Evolutionary conservation across 2,888 invertebrate genomes (phyloP).

Genomic region (Keiferia lycopersicella): DNA sequence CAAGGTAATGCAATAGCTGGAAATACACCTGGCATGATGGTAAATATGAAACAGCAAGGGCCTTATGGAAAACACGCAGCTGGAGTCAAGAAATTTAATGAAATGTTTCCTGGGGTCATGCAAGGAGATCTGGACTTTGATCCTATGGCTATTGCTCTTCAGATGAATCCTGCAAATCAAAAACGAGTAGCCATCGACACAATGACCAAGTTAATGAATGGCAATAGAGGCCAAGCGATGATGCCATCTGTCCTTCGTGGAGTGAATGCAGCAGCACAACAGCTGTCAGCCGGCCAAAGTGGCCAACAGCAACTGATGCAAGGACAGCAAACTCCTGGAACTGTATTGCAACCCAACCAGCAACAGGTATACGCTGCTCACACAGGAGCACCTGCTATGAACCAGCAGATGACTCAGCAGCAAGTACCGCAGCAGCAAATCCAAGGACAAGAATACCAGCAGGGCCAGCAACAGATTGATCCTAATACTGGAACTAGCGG

Average conservation of each 20-base stretch:
- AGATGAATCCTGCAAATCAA: constrained; percentile 74
- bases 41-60: neutral
- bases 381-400: constrained; percentile 36
- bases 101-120: constrained; percentile 71
- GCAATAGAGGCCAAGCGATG: constrained; percentile 36
- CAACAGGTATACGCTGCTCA: constrained; percentile 44
- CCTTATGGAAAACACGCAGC: constrained; percentile 53
- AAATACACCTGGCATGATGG: constrained; percentile 12
- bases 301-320: constrained; percentile 21
- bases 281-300: constrained; percentile 9
- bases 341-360: constrained; percentile 36
- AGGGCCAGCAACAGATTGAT: constrained; percentile 39
- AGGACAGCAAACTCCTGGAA: constrained; percentile 24
- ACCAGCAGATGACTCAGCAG: constrained; percentile 35
- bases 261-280: constrained; percentile 39
- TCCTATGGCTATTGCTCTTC: constrained; percentile 73
- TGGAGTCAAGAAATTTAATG: constrained; percentile 65
- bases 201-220: constrained; percentile 59
- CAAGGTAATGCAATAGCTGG: neutral
- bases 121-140: constrained; percentile 66
- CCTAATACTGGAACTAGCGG: constrained; percentile 39
- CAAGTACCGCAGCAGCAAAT: constrained; percentile 38
- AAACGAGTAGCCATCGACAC: constrained; percentile 56
- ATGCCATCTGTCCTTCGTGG: constrained; percentile 40
- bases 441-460: constrained; percentile 31